Base-by-base conservation (phyloP, 2,113 vertebrate species). In the Rostratula benghalensis region DNA sequence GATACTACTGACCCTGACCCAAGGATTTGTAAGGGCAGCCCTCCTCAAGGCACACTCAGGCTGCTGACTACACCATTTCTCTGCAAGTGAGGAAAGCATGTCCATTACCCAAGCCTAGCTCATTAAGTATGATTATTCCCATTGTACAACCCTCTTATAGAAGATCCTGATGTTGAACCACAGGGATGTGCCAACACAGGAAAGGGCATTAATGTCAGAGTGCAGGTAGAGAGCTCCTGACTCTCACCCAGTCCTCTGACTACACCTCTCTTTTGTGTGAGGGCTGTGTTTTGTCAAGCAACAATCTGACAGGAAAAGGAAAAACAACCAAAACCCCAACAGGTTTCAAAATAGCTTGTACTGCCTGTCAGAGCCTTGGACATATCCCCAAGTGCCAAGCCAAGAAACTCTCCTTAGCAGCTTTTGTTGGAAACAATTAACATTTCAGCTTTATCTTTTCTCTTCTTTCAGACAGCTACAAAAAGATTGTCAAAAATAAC, bases 401-500 rank as follows among this genome's bases (percentile, higher is more conserved):
- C 95, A 94, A 96, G 60, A 96, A 90, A 95, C 39, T 93, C 87
- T 97, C 57, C 74, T 86, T 94, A 94, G 90, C 51, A 96, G 91
- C 87, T 96, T 97, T 96, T 89, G 89, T 92, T 97, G 75, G 83
- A 98, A 97, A 96, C 53, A 70, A 96, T 96, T 92, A 97, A 87
- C 79, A 84, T 97, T 97, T 97, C 89, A 96, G 71, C 59, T 97
- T 95, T 83, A 86, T 95, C 76, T 96, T 95, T 76, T 90, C 67
- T 96, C 77, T 82, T 79, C 77, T 97, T 97, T 96, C 73, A 97
- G 90, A 97, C 76, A 96, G 90, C 59, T 91, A 83, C 24, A 80
- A 87, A 83, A 97, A 94, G 70, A 86, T 70, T 93, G 81, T 95
- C 63, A 87, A 64, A 93, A 82, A 46, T 69, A 96, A 97, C 95